phyloP scores from a whole-genome alignment of 2,113 vertebrate genomes.

The Mormyrus lacerda region DNA sequence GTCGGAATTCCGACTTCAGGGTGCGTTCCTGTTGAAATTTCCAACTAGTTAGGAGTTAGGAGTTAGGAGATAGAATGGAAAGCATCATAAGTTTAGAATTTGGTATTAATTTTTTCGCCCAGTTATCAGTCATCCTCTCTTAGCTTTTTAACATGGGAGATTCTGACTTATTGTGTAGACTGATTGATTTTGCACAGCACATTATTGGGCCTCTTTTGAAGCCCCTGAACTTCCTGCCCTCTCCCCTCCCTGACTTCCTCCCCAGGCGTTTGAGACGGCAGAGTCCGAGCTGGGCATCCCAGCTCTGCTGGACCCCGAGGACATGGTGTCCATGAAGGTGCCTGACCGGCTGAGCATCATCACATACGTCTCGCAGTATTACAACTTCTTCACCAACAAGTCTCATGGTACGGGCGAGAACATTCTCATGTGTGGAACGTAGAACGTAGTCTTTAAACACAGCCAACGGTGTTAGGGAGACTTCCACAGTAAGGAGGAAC shows the following conservation, averaged over 20 bases:
- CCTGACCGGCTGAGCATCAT: conserved; percentile 93
- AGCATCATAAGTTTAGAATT: not conserved
- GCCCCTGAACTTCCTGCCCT: not conserved
- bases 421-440: not conserved
- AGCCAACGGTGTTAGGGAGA: not conserved
- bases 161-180: not conserved
- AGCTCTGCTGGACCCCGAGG: conserved; percentile 84
- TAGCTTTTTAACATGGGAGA: not conserved
- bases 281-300: conserved; percentile 89
- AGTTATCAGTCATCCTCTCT: not conserved
- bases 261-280: conserved; percentile 86
- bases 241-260: not conserved
- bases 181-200: not conserved
- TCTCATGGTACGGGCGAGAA: conserved; percentile 45
- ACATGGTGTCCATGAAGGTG: conserved; percentile 96
- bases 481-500: not conserved
- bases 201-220: not conserved
- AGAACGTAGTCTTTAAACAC: not conserved
- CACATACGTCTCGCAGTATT: conserved; percentile 95
- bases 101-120: not conserved
- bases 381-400: conserved; percentile 84
- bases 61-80: not conserved
- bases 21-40: not conserved
- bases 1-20: not conserved
- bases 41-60: not conserved